Percentiles rank a stretch among this genome's conserved stretches.
phyloP scores from a whole-genome alignment of 23 tunicate genomes.

The Styela plicata region DNA sequence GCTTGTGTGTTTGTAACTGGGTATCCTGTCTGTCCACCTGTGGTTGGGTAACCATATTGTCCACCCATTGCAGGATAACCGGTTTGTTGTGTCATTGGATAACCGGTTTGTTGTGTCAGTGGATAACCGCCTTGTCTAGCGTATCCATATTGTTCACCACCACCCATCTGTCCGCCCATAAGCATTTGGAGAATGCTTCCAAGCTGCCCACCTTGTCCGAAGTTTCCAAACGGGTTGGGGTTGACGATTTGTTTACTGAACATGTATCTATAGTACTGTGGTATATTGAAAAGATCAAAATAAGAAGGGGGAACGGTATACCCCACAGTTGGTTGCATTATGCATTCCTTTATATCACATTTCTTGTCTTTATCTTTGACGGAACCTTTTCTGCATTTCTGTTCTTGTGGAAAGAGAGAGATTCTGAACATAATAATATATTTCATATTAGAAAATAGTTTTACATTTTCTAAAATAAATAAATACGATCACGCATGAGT shows the following conservation, averaged over 20 bases:
- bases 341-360: slow-evolving; percentile 9
- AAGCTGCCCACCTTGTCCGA: not conserved
- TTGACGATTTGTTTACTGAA: slow-evolving; percentile 16
- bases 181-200: not conserved
- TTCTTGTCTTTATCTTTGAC: slow-evolving; percentile 20
- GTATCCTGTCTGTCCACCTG: not conserved
- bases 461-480: too few species aligned
- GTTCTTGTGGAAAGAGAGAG: slow-evolving; percentile 3
- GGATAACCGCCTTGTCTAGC: not conserved
- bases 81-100: not conserved
- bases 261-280: slow-evolving; percentile 5
- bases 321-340: slow-evolving; percentile 9
- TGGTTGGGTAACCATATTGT: not conserved
- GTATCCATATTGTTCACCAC: not conserved
- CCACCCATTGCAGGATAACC: not conserved
- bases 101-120: not conserved
- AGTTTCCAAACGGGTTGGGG: not conserved
- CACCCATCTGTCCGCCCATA: not conserved
- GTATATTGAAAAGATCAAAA: slow-evolving; percentile 20
- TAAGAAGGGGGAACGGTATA: slow-evolving; percentile 14
- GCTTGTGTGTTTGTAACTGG: not conserved
- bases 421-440: not conserved
- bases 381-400: slow-evolving; percentile 4
- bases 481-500: too few species aligned
- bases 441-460: not conserved